A percentile compares a stretch with the other conserved stretches of the same genome.
Evolutionary conservation across 2,888 invertebrate species (phyloP).

Genomic region (Polyommatus icarus): DNA sequence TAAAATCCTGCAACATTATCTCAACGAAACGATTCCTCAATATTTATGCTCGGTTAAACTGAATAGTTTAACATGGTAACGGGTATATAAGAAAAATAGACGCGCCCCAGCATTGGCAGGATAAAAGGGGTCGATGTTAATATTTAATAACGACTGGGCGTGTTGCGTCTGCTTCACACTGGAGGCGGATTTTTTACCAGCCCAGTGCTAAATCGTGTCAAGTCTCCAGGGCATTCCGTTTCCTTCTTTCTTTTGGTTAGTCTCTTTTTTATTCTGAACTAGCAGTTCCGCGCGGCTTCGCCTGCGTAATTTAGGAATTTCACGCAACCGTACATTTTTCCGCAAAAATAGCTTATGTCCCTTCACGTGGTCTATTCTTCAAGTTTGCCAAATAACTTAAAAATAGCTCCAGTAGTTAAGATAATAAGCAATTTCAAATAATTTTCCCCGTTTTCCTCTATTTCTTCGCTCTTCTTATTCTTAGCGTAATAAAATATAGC

Average conservation of each 20-base stretch:
- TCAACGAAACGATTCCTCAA: slow-evolving; percentile 1
- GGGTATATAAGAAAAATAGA: slow-evolving; percentile 26
- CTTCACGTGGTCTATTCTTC: too few species aligned
- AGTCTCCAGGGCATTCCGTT: neutral
- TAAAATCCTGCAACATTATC: neutral
- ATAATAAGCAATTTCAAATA: too few species aligned
- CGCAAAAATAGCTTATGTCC: too few species aligned
- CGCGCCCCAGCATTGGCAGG: slow-evolving; percentile 9
- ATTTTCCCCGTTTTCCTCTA: too few species aligned
- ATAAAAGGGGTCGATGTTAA: slow-evolving; percentile 28
- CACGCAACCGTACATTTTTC: too few species aligned
- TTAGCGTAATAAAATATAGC: too few species aligned
- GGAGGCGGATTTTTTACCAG: slow-evolving; percentile 9
- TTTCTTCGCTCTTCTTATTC: too few species aligned
- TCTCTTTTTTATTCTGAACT: neutral
- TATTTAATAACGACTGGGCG: slow-evolving; percentile 21
- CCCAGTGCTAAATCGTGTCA: neutral
- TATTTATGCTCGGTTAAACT: slow-evolving; percentile 20
- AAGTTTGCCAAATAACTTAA: too few species aligned
- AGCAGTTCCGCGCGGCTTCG: too few species aligned
- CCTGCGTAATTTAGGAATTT: too few species aligned
- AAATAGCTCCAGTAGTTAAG: too few species aligned
- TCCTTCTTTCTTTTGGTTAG: neutral
- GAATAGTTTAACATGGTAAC: slow-evolving; percentile 20
- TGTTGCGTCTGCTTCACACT: slow-evolving; percentile 11